Evolutionary conservation across 2,888 invertebrate species (phyloP), one percentile per base, ranked within the genome.

Genomic region (Dolichopus griseipennis): DNA sequence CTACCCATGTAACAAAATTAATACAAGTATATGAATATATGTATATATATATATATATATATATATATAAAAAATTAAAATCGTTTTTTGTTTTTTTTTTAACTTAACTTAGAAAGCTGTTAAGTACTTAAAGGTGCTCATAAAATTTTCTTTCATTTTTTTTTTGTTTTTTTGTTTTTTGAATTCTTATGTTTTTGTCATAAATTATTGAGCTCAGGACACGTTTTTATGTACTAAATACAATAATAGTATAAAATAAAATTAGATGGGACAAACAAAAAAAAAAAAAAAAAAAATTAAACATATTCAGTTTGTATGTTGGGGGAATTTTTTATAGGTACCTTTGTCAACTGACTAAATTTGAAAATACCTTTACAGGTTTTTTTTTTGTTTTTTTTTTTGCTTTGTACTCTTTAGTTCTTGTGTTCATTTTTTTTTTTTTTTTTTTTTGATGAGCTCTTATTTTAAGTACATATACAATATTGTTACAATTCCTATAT

Each of bases 161-260:
- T 37, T 5, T 10, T 37, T 37, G 8, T 37, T 10, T 10, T 37
- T 37, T 37, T 37, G 3, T 37, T 37, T 37, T 37, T 37, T 37
- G 37, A 37, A 37, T 37, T 37, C 37, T 10, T 37, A 37, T 37
- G 37, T 37, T 37, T 18, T 52, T 52, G 52, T 52, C n/a, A 52
- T 52, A 52, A 52, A 52, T 52, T 52, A 52, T 52, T 52, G 52
- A 52, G 52, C 52, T 52, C 18, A 52, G 52, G n/a, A 52, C 52
- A 52, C 52, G 52, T 52, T 52, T 27, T 52, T 52, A 52, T n/a
- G n/a, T n/a, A 2, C 18, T n/a, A 52, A 52, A 52, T 52, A 52
- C n/a, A 18, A n/a, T 52, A 15, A 52, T 52, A 52, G 18, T 52
- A n/a, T n/a, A 52, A 52, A 52, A 52, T 52, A 52, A 52, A 52